phyloP scores from a whole-genome alignment of 2,797 vertebrate species.

The Botia almorhae region DNA sequence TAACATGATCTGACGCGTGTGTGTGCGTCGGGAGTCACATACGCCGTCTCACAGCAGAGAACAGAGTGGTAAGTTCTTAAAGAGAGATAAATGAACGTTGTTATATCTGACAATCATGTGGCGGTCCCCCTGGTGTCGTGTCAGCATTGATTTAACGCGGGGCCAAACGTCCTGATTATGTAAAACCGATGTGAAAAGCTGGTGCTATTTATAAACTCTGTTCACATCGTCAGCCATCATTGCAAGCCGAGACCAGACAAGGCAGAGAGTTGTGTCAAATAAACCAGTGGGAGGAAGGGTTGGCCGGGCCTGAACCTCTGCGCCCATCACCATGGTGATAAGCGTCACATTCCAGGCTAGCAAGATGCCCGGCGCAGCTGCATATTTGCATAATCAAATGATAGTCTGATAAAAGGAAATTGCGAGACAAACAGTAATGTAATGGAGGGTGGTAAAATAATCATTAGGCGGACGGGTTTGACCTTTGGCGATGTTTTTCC shows the following conservation, averaged over 20 bases:
- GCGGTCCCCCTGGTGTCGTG: slow-evolving; percentile 47
- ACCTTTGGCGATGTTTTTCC: slow-evolving; percentile 41
- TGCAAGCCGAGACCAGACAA: slow-evolving; percentile 21
- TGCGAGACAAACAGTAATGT: slow-evolving; percentile 52
- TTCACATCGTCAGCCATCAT: slow-evolving; percentile 33
- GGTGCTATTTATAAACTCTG: slow-evolving; percentile 51
- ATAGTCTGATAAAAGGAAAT: slow-evolving; percentile 52
- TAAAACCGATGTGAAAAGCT: slow-evolving; percentile 54
- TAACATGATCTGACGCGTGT: slow-evolving; percentile 46
- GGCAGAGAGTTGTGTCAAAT: slow-evolving; percentile 29
- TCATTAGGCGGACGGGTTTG: slow-evolving; percentile 31
- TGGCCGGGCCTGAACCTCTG: not conserved
- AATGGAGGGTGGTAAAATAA: slow-evolving; percentile 28
- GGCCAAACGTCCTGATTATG: slow-evolving; percentile 52
- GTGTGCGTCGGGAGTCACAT: slow-evolving; percentile 47
- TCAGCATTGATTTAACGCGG: slow-evolving; percentile 58
- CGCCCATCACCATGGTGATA: slow-evolving; percentile 32
- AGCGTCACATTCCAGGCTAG: slow-evolving; percentile 25
- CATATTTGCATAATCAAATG: slow-evolving; percentile 55
- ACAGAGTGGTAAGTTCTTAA: slow-evolving; percentile 28
- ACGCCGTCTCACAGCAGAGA: not conserved
- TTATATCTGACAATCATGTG: slow-evolving; percentile 57
- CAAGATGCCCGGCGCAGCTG: slow-evolving; percentile 42
- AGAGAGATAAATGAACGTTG: slow-evolving; percentile 55
- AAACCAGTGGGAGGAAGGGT: not conserved